Evolutionary conservation across 1,140 invertebrate species (phyloP), one percentile per base, ranked within the genome.

Genomic region (Drosophila navojoa): DNA sequence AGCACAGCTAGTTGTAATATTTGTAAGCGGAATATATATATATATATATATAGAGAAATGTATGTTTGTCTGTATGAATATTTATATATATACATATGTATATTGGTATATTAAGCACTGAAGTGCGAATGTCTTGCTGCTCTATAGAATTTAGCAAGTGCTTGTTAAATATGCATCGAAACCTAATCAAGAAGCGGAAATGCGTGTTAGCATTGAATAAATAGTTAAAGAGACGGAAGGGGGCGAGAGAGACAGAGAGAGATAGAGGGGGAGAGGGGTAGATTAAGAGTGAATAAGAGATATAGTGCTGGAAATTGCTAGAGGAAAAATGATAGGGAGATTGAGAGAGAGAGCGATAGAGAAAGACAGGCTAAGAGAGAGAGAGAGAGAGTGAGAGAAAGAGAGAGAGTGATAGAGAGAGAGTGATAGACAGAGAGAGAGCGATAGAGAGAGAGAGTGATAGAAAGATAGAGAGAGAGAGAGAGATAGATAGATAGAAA

Each of bases 1-100:
- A 68, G 52, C 50, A 60, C 50, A 73, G 62, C 63, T 44, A 66
- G 42, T 67, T 60, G 68, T 60, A 70, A 71, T 35, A 35, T 71
- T 64, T 71, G 54, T 75, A 53, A 60, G 45, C 49, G n/a, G 55
- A 44, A 16, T 52, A 11, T 22, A 22, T 59, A 25, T 29, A 42
- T 40, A 25, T 25, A 25, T 22, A 13, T 1, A 22, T 40, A 25
- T 13, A n/a, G 16, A 22, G 16, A n/a, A 4, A 15, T 9, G 7
- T 35, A 22, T 49, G 11, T 44, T 11, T 63, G 22, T 11, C 38
- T 54, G 5, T 54, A 22, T 55, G 25, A 19, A 38, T 55, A 13
- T 38, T 9, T 9, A 35, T 22, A 3, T 52, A 6, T 29, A 6
- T 5, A 29, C 6, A 29, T 6, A 29, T 29, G 6, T 4, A 29